A percentile compares a stretch with the other conserved stretches of the same genome.
These are phyloP conservation scores for Centropyge bicolor DNA, from an alignment of 2,797 vertebrate species.

Conservation along the genomic window DNA sequence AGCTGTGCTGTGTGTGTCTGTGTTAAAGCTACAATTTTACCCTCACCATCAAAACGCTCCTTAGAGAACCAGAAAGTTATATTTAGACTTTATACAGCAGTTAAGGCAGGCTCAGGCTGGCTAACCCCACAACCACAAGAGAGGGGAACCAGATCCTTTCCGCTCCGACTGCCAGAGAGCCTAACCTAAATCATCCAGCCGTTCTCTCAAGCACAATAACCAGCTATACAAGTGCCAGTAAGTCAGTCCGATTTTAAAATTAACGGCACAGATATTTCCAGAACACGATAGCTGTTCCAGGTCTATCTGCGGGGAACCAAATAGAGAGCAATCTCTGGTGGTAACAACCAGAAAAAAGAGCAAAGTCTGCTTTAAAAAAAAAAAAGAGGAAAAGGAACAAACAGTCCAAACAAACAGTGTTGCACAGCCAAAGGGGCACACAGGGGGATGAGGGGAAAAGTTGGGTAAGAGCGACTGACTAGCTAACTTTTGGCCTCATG, in stretches of 20 bases:
- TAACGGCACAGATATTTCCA: slow-evolving; percentile 1
- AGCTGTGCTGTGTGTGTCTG: slow-evolving; percentile 72
- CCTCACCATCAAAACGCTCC: slow-evolving; percentile 72
- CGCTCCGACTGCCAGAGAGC: slow-evolving; percentile 53
- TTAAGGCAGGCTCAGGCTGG: slow-evolving; percentile 55
- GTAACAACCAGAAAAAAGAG: slow-evolving; percentile 35
- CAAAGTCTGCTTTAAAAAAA: slow-evolving; percentile 61
- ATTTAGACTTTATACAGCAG: slow-evolving; percentile 80
- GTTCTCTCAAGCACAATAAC: slow-evolving; percentile 44
- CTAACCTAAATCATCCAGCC: slow-evolving; percentile 45
- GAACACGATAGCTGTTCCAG: neutral
- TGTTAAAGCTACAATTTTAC: slow-evolving; percentile 72
- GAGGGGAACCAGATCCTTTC: slow-evolving; percentile 64
- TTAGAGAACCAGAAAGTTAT: slow-evolving; percentile 67
- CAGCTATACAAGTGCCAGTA: slow-evolving; percentile 16
- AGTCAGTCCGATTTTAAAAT: slow-evolving; percentile 29
- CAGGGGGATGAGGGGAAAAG: slow-evolving; percentile 50
- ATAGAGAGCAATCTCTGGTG: slow-evolving; percentile 21
- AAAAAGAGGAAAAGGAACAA: slow-evolving; percentile 66
- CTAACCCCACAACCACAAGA: slow-evolving; percentile 74
- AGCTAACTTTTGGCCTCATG: slow-evolving; percentile 36
- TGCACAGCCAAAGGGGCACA: slow-evolving; percentile 56
- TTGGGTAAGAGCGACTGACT: slow-evolving; percentile 37
- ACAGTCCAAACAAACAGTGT: slow-evolving; percentile 77
- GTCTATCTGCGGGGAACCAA: neutral